Conservation (phyloP, 2,113 vertebrate species). For the Thunnus maccoyii region DNA sequence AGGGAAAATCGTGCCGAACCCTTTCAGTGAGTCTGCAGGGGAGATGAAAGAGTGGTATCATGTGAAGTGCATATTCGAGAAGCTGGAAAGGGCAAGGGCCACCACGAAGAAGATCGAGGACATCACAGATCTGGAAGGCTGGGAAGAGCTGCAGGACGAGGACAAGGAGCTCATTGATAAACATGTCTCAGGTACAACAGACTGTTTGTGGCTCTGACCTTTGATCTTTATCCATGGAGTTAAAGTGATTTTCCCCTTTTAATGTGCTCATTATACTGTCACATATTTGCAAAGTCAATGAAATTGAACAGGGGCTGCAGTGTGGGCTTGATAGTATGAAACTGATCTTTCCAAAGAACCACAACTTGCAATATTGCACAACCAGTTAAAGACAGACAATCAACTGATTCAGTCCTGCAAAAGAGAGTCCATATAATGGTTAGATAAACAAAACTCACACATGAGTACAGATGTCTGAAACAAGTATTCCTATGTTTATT, state of each 20-base stretch:
- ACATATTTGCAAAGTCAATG: background rate
- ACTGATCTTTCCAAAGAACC: too few relatives aligned
- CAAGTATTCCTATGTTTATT: too few relatives aligned
- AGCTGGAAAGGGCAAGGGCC: slow-evolving; percentile 93
- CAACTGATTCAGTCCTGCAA: too few relatives aligned
- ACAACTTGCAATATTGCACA: too few relatives aligned
- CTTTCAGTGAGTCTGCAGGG: slow-evolving; percentile 95
- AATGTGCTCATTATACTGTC: background rate
- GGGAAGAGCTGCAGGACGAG: slow-evolving; percentile 93
- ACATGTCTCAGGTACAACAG: slow-evolving; percentile 88
- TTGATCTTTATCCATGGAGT: background rate
- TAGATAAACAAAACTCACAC: too few relatives aligned
- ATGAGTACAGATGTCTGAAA: too few relatives aligned
- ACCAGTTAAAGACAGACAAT: too few relatives aligned
- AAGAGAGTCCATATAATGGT: too few relatives aligned
- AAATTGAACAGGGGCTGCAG: too few relatives aligned
- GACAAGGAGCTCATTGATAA: slow-evolving; percentile 94
- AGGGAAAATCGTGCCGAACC: slow-evolving; percentile 96
- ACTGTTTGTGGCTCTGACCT: background rate
- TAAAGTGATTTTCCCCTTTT: background rate
- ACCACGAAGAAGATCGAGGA: slow-evolving; percentile 98
- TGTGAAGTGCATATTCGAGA: slow-evolving; percentile 97
- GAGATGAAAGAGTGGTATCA: slow-evolving; percentile 99
- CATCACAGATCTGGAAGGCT: slow-evolving; percentile 96
- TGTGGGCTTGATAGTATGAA: too few relatives aligned